A percentile compares a stretch with the other conserved stretches of the same genome.
These are phyloP conservation scores for Corvus cornix DNA, from an alignment of 2,113 vertebrate genomes.

Conservation along the genomic window DNA sequence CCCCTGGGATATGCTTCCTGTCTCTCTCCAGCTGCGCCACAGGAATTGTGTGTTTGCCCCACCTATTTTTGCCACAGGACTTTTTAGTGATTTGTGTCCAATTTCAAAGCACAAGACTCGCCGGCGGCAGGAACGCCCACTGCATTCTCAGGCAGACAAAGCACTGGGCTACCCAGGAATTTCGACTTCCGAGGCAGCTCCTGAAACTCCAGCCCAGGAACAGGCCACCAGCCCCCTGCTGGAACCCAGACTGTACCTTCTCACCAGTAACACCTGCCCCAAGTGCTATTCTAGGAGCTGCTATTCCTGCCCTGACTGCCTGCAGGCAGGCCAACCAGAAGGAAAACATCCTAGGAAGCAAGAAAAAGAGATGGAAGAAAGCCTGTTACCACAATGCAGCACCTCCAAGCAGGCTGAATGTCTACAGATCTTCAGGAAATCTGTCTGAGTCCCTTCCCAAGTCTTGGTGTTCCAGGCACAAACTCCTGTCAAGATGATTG, in stretches of 20 bases:
- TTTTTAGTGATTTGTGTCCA: not conserved
- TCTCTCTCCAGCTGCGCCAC: not conserved
- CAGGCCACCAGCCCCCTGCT: not conserved
- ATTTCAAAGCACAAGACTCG: not conserved
- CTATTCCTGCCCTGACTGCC: not conserved
- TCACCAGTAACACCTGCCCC: not conserved
- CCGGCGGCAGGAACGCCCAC: not conserved
- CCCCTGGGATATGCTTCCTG: not conserved
- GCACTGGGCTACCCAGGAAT: not conserved
- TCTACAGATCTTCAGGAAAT: not conserved
- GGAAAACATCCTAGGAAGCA: not conserved
- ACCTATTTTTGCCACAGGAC: slow-evolving; percentile 33
- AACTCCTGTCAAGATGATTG: not conserved
- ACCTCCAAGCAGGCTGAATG: not conserved
- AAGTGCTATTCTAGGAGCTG: not conserved
- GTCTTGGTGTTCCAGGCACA: not conserved
- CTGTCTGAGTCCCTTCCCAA: not conserved
- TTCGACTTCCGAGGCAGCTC: not conserved
- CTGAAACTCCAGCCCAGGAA: not conserved
- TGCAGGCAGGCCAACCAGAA: not conserved
- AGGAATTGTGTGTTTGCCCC: not conserved
- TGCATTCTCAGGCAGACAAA: slow-evolving; percentile 46
- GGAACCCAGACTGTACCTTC: not conserved
- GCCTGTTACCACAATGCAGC: not conserved
- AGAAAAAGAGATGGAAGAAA: not conserved